Conservation (phyloP, 2,797 vertebrate species). For the Tenualosa ilisha region DNA sequence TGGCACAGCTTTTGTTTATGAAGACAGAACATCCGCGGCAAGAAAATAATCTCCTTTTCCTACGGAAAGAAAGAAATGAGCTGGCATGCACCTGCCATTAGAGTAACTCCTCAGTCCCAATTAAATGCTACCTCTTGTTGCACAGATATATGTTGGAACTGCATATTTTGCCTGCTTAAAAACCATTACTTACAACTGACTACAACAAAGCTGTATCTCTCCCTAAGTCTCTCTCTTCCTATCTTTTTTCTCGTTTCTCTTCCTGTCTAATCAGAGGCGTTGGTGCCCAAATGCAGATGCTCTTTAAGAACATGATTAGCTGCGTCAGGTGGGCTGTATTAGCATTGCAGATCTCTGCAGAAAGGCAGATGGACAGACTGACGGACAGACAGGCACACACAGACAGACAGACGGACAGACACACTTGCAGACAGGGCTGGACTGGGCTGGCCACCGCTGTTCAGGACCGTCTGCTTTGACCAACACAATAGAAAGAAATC, state of each 20-base stretch:
- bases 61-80: neutral
- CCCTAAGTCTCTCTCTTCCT: neutral
- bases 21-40: conserved; percentile 60
- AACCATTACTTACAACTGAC: neutral
- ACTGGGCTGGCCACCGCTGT: neutral
- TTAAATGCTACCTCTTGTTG: neutral
- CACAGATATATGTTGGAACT: neutral
- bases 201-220: neutral
- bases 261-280: neutral
- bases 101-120: neutral
- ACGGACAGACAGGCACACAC: too few relatives aligned
- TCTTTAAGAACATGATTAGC: neutral
- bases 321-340: neutral
- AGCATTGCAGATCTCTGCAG: neutral
- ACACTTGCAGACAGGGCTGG: neutral
- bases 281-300: neutral
- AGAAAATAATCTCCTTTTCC: conserved; percentile 25
- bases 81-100: neutral
- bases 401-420: too few relatives aligned
- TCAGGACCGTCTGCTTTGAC: neutral
- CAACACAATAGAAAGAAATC: neutral
- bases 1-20: conserved; percentile 73
- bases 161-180: neutral
- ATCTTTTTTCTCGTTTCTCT: neutral
- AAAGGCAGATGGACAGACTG: neutral